Percentiles rank a stretch among this genome's conserved stretches.
Evolutionary conservation across 2,888 invertebrate genomes (phyloP).

Genomic region (Notocelia uddmanniana): DNA sequence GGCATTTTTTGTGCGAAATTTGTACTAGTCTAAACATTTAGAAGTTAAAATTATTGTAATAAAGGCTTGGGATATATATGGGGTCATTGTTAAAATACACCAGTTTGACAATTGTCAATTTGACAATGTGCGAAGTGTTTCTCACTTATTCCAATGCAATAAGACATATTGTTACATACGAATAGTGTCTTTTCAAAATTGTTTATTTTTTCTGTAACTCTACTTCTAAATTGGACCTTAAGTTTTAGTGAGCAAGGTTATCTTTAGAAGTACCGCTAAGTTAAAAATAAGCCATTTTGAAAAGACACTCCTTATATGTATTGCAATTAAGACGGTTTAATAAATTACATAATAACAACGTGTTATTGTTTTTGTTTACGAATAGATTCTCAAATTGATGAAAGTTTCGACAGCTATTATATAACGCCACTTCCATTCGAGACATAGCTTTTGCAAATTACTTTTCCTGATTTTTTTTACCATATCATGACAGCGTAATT

Average conservation of each 20-base stretch:
- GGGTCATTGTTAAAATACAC: neutral
- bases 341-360: neutral
- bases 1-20: neutral
- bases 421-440: constrained; percentile 1
- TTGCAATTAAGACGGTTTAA: no score
- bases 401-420: constrained; percentile 24
- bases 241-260: no score
- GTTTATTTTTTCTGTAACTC: no score
- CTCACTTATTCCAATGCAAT: no score
- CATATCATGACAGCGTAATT: neutral
- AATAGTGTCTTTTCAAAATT: no score
- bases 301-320: no score
- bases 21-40: neutral
- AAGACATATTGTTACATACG: no score
- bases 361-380: neutral
- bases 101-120: neutral
- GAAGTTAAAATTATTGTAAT: neutral
- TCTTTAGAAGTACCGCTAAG: no score
- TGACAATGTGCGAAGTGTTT: no score
- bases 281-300: no score
- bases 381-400: constrained; percentile 4
- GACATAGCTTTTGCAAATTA: constrained; percentile 1
- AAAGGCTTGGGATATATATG: neutral
- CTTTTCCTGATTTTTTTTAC: neutral
- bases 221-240: no score